Percentiles rank a stretch among this genome's conserved stretches.
Evolutionary conservation across 2,888 invertebrate genomes (phyloP).

Genomic region (Dasysyrphus albostriatus): DNA sequence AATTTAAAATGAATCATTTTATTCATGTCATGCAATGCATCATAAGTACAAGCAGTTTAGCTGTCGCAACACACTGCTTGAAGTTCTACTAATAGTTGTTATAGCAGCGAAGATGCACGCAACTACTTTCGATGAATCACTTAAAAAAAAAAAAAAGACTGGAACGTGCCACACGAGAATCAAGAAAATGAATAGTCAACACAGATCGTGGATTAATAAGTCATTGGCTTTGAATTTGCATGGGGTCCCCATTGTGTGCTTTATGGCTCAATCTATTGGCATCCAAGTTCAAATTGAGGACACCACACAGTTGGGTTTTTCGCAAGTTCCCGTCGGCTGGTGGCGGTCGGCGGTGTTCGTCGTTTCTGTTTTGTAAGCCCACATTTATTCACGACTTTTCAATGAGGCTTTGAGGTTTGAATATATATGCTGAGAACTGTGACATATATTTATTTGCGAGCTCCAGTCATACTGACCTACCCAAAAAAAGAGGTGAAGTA

Average conservation of each 20-base stretch:
- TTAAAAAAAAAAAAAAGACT: neutral
- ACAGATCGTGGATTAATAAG: conserved; percentile 24
- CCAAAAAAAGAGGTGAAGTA: conserved; percentile 64
- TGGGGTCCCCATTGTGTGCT: conserved; percentile 7
- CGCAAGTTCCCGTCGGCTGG: conserved; percentile 7
- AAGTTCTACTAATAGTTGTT: neutral
- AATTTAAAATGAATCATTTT: conserved; percentile 47
- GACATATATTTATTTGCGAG: conserved; percentile 54
- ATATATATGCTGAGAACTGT: conserved; percentile 12
- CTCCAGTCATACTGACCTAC: conserved; percentile 71
- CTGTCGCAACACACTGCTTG: neutral
- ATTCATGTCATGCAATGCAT: conserved; percentile 32
- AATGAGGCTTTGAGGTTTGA: conserved; percentile 4
- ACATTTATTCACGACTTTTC: conserved; percentile 31
- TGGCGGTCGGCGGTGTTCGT: neutral
- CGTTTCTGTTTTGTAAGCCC: conserved; percentile 38
- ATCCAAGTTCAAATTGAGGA: conserved; percentile 58
- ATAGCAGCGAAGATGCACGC: conserved; percentile 14
- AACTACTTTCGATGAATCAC: conserved; percentile 52
- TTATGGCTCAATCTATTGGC: conserved; percentile 42
- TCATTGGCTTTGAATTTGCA: conserved; percentile 37
- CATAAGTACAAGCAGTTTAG: conserved; percentile 14
- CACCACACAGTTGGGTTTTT: conserved; percentile 47
- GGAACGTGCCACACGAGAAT: conserved; percentile 25
- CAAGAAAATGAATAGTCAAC: conserved; percentile 8